A percentile compares a stretch with the other conserved stretches of the same genome.
Conservation (phyloP, 2,797 vertebrate genomes). For the Eulemur albifrons region DNA sequence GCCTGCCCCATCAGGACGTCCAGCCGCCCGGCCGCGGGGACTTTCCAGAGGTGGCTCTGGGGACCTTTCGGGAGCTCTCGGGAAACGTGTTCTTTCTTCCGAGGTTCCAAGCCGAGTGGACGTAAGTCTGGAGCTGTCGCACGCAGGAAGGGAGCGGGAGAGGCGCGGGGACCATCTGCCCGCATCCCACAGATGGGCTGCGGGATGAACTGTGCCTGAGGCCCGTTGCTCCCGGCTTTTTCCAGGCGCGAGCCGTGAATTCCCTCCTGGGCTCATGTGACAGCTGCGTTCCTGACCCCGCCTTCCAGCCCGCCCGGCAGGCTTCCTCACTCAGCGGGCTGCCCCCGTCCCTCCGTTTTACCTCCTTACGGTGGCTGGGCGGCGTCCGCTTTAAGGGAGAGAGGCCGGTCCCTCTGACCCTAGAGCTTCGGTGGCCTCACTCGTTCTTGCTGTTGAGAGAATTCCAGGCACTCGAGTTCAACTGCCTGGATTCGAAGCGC, state of each 20-base stretch:
- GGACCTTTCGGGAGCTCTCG: not conserved
- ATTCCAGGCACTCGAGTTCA: not conserved
- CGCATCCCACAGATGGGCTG: too few relatives aligned
- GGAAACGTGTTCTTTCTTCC: not conserved
- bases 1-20: not conserved
- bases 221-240: not conserved
- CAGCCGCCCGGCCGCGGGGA: too few relatives aligned
- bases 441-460: not conserved
- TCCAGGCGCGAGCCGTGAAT: not conserved
- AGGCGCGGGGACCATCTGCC: too few relatives aligned
- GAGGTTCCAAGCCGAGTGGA: not conserved
- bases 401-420: not conserved
- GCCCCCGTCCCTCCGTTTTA: not conserved
- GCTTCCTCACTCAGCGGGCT: not conserved
- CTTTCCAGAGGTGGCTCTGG: not conserved
- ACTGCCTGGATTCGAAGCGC: not conserved
- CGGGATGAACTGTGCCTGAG: not conserved
- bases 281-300: not conserved
- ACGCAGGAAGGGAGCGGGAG: not conserved
- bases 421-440: not conserved
- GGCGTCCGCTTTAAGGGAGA: fast-evolving
- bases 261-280: not conserved
- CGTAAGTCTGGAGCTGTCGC: not conserved
- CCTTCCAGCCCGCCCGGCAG: not conserved
- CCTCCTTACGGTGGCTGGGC: not conserved